A percentile compares a stretch with the other conserved stretches of the same genome.
Evolutionary conservation across 37 sponge, comb jelly and placozoan species (phyloP).

Genomic region (Eunapius fragilis): DNA sequence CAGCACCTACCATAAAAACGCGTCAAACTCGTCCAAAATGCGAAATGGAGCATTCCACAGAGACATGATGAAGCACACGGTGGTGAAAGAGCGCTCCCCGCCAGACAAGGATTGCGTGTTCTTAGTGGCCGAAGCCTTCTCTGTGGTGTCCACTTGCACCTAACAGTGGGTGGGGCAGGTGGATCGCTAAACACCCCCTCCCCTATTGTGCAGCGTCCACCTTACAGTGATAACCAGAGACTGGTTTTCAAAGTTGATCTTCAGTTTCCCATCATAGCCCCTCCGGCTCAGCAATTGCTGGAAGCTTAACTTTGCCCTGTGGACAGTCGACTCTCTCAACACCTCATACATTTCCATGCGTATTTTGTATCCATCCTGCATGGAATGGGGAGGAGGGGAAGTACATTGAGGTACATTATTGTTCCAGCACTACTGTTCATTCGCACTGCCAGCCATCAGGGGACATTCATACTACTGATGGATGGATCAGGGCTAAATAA

Average conservation of each 20-base stretch:
- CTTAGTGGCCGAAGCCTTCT: slow-evolving; percentile 56
- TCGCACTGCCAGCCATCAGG: too few relatives aligned
- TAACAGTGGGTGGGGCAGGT: neutral
- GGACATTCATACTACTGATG: too few relatives aligned
- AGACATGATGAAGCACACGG: slow-evolving; percentile 95
- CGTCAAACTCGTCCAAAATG: slow-evolving; percentile 98
- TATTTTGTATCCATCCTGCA: slow-evolving; percentile 39
- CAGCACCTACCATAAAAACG: slow-evolving; percentile 93
- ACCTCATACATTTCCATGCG: slow-evolving; percentile 44
- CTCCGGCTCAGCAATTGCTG: slow-evolving; percentile 67
- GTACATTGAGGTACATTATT: too few relatives aligned
- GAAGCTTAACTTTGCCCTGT: slow-evolving; percentile 68
- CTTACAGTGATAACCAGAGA: slow-evolving; percentile 54
- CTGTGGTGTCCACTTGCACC: slow-evolving; percentile 47
- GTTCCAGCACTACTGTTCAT: too few relatives aligned
- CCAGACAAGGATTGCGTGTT: slow-evolving; percentile 91
- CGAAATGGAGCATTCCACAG: slow-evolving; percentile 99
- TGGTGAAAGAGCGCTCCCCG: slow-evolving; percentile 97
- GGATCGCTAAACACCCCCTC: neutral
- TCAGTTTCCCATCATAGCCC: slow-evolving; percentile 80
- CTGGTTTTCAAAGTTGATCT: slow-evolving; percentile 75
- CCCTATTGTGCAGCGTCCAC: neutral
- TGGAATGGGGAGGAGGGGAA: slow-evolving; percentile 29
- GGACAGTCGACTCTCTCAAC: slow-evolving; percentile 60
- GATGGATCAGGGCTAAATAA: too few relatives aligned